Conservation (phyloP, 2,888 invertebrate genomes). For the Drosophila pseudotalamancana region DNA sequence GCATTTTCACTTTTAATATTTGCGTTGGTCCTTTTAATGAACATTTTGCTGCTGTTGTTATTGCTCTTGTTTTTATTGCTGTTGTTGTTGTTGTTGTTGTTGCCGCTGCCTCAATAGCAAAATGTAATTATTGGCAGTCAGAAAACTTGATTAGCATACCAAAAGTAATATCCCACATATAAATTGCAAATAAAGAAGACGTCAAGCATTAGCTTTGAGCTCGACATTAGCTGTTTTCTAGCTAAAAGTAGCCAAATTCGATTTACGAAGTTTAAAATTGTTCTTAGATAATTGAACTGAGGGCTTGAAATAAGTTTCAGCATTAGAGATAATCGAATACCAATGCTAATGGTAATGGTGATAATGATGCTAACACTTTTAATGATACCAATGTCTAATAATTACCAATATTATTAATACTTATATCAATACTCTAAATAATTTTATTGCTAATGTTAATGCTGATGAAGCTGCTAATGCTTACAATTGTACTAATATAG, state of each 20-base stretch:
- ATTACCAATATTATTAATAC: too few species aligned
- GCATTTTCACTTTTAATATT: constrained; percentile 78
- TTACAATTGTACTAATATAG: too few species aligned
- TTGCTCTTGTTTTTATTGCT: constrained; percentile 2
- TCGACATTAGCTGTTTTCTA: neutral
- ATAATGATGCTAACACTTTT: too few species aligned
- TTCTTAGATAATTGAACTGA: too few species aligned
- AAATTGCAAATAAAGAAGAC: neutral
- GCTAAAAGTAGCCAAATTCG: neutral
- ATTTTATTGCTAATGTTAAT: too few species aligned
- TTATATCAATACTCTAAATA: too few species aligned
- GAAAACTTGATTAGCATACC: constrained; percentile 38
- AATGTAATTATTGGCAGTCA: constrained; percentile 49
- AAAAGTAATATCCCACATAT: constrained; percentile 1
- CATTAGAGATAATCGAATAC: too few species aligned
- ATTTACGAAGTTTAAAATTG: too few species aligned
- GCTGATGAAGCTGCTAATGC: too few species aligned
- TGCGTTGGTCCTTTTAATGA: constrained; percentile 66
- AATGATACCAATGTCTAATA: too few species aligned
- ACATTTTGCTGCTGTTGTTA: constrained; percentile 41
- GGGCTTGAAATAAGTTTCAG: too few species aligned
- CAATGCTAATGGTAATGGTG: too few species aligned
- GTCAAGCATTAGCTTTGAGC: neutral
- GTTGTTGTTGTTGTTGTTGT: constrained; percentile 37
- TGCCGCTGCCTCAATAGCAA: constrained; percentile 41